Conservation (phyloP, 1,140 invertebrate genomes). For the Streblospio benedicti region DNA sequence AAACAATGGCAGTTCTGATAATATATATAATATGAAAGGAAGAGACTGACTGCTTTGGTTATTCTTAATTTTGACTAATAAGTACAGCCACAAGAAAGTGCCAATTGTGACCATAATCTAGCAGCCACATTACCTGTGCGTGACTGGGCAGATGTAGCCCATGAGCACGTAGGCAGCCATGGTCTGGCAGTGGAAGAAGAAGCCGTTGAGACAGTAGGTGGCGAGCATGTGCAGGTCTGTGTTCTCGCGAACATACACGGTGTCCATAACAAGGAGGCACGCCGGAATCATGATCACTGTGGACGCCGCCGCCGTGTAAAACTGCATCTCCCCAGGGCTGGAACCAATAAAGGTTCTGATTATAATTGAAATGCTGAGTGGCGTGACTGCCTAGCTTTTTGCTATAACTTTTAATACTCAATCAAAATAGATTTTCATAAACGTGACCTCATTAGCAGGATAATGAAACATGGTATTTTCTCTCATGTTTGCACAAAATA, state of each 20-base stretch:
- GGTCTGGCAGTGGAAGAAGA: conserved; percentile 80
- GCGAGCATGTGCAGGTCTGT: conserved; percentile 53
- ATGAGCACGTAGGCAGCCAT: conserved; percentile 77
- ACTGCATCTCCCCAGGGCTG: conserved; percentile 76
- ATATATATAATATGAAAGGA: too few relatives aligned
- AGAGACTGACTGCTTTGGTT: too few relatives aligned
- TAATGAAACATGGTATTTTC: too few relatives aligned
- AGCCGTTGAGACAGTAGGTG: conserved; percentile 64
- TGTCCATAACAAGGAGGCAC: conserved; percentile 61
- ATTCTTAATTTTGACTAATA: too few relatives aligned
- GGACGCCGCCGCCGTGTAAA: conserved; percentile 72
- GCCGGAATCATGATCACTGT: conserved; percentile 71
- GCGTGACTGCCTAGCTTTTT: too few relatives aligned
- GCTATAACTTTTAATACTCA: too few relatives aligned
- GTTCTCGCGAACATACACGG: conserved; percentile 44
- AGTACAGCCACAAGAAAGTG: conserved; percentile 9
- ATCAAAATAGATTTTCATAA: too few relatives aligned
- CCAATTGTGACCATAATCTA: conserved; percentile 3
- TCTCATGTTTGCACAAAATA: too few relatives aligned
- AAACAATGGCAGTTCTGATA: too few relatives aligned
- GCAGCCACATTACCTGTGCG: conserved; percentile 75
- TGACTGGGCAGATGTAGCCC: conserved; percentile 77
- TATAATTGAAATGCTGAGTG: neutral
- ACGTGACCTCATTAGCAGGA: too few relatives aligned
- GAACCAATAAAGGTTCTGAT: conserved; percentile 23